Conservation (phyloP, 1,140 invertebrate species). For the Nebria ingens region DNA sequence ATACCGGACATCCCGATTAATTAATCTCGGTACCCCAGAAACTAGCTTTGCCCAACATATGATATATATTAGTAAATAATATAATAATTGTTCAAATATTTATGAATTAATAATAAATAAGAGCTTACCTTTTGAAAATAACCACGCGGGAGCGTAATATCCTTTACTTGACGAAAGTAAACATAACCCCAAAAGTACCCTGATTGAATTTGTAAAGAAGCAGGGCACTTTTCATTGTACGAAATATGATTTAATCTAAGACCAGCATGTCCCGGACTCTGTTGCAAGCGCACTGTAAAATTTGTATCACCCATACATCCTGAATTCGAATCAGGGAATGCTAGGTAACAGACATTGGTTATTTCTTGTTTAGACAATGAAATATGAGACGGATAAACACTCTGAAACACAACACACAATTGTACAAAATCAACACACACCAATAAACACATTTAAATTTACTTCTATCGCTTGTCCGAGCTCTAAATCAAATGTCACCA, state of each 20-base stretch:
- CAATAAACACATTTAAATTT: conserved; percentile 19
- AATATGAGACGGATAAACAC: conserved; percentile 75
- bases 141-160: conserved; percentile 82
- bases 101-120: conserved; percentile 5
- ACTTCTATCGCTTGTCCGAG: conserved; percentile 93
- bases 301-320: conserved; percentile 97
- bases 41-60: too few species aligned
- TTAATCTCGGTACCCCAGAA: too few species aligned
- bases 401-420: conserved; percentile 48
- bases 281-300: conserved; percentile 77
- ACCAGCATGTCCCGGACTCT: conserved; percentile 34
- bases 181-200: conserved; percentile 93
- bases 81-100: neutral
- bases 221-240: conserved; percentile 65
- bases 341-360: conserved; percentile 94
- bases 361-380: conserved; percentile 86
- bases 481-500: conserved; percentile 97
- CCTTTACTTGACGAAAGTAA: conserved; percentile 96
- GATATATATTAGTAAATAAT: too few species aligned
- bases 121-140: conserved; percentile 93
- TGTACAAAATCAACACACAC: conserved; percentile 5
- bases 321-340: conserved; percentile 98
- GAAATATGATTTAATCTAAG: conserved; percentile 40
- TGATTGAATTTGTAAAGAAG: conserved; percentile 61
- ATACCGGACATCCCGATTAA: too few species aligned